Evolutionary conservation across 2,888 invertebrate species (phyloP), one percentile per base, ranked within the genome.

Genomic region (Dynastes tityus): DNA sequence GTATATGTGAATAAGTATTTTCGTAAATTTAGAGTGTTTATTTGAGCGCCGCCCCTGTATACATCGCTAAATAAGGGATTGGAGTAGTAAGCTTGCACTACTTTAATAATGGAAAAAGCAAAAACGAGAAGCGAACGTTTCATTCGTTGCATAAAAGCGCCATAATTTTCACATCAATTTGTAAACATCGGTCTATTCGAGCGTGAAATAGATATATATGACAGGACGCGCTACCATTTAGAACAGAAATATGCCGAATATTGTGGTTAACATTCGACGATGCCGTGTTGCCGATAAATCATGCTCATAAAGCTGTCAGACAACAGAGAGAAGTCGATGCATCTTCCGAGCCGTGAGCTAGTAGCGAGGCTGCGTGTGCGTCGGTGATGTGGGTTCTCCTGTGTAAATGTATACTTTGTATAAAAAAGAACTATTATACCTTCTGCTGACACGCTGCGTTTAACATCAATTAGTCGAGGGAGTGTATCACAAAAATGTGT

Each of bases 301-400:
- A 85, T 80, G 83, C 85, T 85, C 84, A 83, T 87, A 86, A 87
- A 87, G 82, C 83, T 81, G 86, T 87, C 87, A 86, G 80, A 80
- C 83, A 85, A 84, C 85, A 81, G 79, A 80, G 81, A 81, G 81
- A 80, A 82, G 80, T 82, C 82, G 80, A 82, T 82, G 80, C 80
- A 82, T 82, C 81, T 81, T 77, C 63, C 29, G 37, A 61, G 51
- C 58, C 45, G 67, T 74, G 63, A 71, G 11, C 51, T 68, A 16
- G 22, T 51, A 68, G 29, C 22, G 32, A 58, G 58, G 27, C 51
- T 51, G 13, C 40, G 68, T 51, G 51, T 68, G 49, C 49, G 51
- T 49, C 68, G 51, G 37, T 55, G 53, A 32, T 40, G 73, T 51
- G 70, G 53, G 58, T 73, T 37, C 16, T 22, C 58, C 29, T 22